A percentile compares a stretch with the other conserved stretches of the same genome.
These are phyloP conservation scores for Mareca strepera DNA, from an alignment of 2,797 vertebrate genomes.

Conservation along the genomic window DNA sequence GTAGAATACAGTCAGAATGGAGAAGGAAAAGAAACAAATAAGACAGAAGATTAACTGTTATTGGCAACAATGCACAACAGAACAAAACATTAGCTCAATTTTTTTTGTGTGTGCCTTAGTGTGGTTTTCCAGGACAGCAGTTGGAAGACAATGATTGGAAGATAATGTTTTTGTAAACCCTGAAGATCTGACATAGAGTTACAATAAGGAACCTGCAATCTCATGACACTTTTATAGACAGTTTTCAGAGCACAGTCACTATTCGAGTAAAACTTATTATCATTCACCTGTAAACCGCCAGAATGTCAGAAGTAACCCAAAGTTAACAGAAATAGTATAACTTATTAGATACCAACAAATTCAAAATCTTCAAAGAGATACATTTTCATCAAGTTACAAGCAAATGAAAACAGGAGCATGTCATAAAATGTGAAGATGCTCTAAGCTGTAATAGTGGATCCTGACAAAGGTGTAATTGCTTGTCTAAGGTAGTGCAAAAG, in stretches of 20 bases:
- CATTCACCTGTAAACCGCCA: not conserved
- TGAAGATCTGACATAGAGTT: not conserved
- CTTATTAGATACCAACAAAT: not conserved
- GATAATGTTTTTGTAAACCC: not conserved
- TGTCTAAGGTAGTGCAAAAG: slow-evolving; percentile 27
- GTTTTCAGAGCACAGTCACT: not conserved
- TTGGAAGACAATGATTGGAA: not conserved
- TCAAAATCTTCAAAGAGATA: not conserved
- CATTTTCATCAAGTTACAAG: not conserved
- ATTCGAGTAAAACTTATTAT: not conserved
- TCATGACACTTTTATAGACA: not conserved
- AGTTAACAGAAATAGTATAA: not conserved
- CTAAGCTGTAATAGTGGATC: not conserved
- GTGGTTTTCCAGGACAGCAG: not conserved
- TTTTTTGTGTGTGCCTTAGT: not conserved
- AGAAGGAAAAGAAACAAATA: not conserved
- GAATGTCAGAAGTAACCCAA: not conserved
- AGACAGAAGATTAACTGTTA: not conserved
- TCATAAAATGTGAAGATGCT: not conserved
- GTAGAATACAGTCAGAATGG: not conserved
- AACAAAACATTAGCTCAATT: not conserved
- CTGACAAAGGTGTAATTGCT: not conserved
- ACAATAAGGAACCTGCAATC: not conserved
- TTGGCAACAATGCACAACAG: not conserved
- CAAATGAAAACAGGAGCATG: not conserved